phyloP scores from a whole-genome alignment of 1,140 invertebrate genomes.

The Agrilus planipennis region DNA sequence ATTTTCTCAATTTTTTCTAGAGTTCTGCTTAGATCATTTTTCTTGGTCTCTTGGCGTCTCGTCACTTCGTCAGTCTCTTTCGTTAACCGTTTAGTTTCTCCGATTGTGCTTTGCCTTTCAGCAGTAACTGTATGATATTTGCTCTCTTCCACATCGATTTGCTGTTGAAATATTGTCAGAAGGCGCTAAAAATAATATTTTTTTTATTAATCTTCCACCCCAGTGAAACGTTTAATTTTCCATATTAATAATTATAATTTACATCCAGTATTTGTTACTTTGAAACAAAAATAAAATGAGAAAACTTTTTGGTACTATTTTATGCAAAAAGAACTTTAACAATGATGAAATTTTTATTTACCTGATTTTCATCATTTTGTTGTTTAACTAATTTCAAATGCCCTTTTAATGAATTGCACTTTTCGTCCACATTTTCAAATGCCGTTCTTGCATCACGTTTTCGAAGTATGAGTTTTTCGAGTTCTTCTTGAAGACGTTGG shows the following conservation, averaged over 20 bases:
- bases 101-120: constrained; percentile 37
- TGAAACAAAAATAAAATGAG: no score
- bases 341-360: constrained; percentile 26
- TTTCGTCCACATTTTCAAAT: constrained; percentile 22
- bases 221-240: no score
- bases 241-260: no score
- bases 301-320: no score
- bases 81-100: constrained; percentile 37
- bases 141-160: constrained; percentile 49
- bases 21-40: constrained; percentile 21
- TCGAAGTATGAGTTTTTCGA: constrained; percentile 30
- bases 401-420: constrained; percentile 37
- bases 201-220: not conserved
- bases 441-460: constrained; percentile 18
- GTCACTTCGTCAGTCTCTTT: constrained; percentile 39
- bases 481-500: constrained; percentile 45
- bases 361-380: constrained; percentile 45
- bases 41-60: constrained; percentile 30
- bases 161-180: constrained; percentile 43
- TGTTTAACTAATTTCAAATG: constrained; percentile 40
- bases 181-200: constrained; percentile 32
- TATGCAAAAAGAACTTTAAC: no score
- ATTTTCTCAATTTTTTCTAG: constrained; percentile 42
- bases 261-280: no score
- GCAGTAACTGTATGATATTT: constrained; percentile 38